Base-by-base conservation (phyloP, 23 tunicate genomes). In the Diplosoma virens region DNA sequence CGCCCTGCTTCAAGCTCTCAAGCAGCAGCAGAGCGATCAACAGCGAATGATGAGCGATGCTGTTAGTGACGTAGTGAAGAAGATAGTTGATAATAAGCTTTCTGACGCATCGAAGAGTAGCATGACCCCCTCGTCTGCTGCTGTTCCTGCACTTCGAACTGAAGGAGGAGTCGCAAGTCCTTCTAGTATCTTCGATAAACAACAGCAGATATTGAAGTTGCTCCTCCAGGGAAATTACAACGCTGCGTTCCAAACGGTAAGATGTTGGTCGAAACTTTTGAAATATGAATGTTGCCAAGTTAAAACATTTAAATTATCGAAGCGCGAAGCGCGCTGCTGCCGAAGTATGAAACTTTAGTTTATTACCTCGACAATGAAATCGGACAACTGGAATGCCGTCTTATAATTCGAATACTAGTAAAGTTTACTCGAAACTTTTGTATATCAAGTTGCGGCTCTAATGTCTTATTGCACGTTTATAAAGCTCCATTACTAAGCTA, bases 231-330 rank as follows among this genome's bases (percentile, higher is more conserved):
- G 87, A 60, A 82, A 88, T 41, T 69, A 82, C 31, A 88, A 88
- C 63, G 70, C 87, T 1, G 95, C 95, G 9, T 88, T 88, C 58
- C 95, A 88, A 50, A 77, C 83, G 27, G 95, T 88, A 53, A 59
- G 87, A n/a, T n/a, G n/a, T n/a, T n/a, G n/a, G n/a, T n/a, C n/a
- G n/a, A n/a, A n/a, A n/a, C n/a, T n/a, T n/a, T n/a, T n/a, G n/a
- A n/a, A n/a, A n/a, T n/a, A n/a, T n/a, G n/a, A n/a, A n/a, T n/a
- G n/a, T n/a, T n/a, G n/a, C n/a, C n/a, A n/a, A n/a, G n/a, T n/a
- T n/a, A n/a, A n/a, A n/a, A n/a, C n/a, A n/a, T n/a, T n/a, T n/a
- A n/a, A n/a, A n/a, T n/a, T n/a, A n/a, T n/a, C n/a, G n/a, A n/a
- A n/a, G n/a, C n/a, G n/a, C n/a, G n/a, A n/a, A n/a, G n/a, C n/a